These are phyloP conservation scores for Alosa sapidissima DNA, from an alignment of 2,797 vertebrate genomes.

Conservation along the genomic window DNA sequence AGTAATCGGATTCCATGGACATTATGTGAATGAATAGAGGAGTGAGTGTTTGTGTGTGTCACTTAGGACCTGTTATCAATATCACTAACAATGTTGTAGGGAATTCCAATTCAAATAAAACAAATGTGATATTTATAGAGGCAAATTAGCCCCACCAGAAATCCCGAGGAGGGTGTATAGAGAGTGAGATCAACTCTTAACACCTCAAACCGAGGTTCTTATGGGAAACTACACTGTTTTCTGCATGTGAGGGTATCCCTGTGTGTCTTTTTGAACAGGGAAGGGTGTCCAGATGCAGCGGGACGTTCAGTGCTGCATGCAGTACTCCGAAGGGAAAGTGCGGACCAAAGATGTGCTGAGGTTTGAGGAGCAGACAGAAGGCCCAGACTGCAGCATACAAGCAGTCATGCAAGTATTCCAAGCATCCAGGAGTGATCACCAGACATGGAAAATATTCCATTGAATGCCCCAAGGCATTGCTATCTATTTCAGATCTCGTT, in stretches of 20 bases:
- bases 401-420: slow-evolving; percentile 85
- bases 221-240: not conserved
- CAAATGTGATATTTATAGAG: not conserved
- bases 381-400: slow-evolving; percentile 83
- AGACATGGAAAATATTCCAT: slow-evolving; percentile 72
- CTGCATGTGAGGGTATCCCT: not conserved
- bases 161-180: not conserved
- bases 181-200: not conserved
- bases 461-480: slow-evolving; percentile 62
- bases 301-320: slow-evolving; percentile 82
- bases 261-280: slow-evolving; percentile 59
- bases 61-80: not conserved
- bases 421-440: slow-evolving; percentile 57
- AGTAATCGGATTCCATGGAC: not conserved
- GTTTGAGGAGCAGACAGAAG: slow-evolving; percentile 81
- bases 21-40: not conserved
- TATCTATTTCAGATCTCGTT: slow-evolving; percentile 33
- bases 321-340: slow-evolving; percentile 80
- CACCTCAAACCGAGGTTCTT: not conserved
- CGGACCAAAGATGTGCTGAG: slow-evolving; percentile 81
- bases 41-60: slow-evolving; percentile 37
- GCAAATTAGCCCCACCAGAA: not conserved
- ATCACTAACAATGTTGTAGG: not conserved
- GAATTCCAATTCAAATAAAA: not conserved
- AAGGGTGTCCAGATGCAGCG: slow-evolving; percentile 82